A percentile compares a stretch with the other conserved stretches of the same genome.
These are phyloP conservation scores for Manacus vitellinus DNA, from an alignment of 2,113 vertebrate genomes.

Conservation along the genomic window DNA sequence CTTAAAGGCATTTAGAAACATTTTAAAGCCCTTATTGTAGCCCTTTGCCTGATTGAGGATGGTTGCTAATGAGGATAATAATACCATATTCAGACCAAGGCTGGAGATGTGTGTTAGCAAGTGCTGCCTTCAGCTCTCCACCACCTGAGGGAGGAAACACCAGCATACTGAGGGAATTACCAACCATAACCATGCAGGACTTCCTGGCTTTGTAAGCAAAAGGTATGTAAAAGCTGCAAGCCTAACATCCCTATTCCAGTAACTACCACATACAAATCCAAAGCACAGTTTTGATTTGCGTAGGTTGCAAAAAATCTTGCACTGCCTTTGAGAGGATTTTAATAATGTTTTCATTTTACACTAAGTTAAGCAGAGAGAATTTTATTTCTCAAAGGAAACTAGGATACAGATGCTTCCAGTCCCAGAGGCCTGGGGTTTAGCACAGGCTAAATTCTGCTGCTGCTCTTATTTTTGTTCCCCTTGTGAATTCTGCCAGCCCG, in stretches of 20 bases:
- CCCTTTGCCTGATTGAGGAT: neutral
- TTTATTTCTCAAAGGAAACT: neutral
- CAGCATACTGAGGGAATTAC: neutral
- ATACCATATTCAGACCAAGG: neutral
- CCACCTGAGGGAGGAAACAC: neutral
- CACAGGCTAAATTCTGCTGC: neutral
- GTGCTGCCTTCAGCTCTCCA: neutral
- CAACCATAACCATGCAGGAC: neutral
- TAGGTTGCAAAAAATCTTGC: neutral
- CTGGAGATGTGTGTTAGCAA: neutral
- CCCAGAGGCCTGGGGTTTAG: neutral
- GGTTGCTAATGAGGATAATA: neutral
- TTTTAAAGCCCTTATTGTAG: neutral
- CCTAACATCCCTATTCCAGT: neutral
- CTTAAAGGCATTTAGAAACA: neutral
- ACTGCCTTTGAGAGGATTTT: neutral
- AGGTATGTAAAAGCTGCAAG: neutral
- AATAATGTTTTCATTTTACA: neutral
- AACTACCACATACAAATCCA: neutral
- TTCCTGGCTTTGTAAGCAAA: neutral
- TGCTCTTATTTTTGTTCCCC: neutral
- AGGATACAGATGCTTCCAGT: neutral
- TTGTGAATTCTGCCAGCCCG: neutral
- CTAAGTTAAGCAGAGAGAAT: neutral
- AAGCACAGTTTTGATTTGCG: neutral